Evolutionary conservation across 2,888 invertebrate genomes (phyloP).

Genomic region (Hetaerina titia): DNA sequence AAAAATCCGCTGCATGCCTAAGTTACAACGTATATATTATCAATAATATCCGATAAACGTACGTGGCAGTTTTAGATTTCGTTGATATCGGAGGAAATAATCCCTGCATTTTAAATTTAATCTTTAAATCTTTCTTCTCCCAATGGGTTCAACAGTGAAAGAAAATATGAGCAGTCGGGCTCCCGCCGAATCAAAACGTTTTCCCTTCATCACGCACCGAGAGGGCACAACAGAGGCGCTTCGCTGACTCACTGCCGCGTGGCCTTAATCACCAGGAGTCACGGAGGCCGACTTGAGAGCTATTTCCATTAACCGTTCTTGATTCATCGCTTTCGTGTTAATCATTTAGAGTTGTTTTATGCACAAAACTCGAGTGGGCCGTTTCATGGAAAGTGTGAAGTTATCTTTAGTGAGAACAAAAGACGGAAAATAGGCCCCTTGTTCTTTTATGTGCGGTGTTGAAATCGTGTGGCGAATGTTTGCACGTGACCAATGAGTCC

Average conservation of each 20-base stretch:
- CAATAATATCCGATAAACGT: too few relatives aligned
- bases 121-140: too few relatives aligned
- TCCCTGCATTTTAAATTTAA: too few relatives aligned
- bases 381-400: not conserved
- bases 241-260: not conserved
- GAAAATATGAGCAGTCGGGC: not conserved
- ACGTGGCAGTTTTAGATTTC: too few relatives aligned
- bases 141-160: too few relatives aligned
- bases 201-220: not conserved
- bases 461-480: not conserved
- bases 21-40: too few relatives aligned
- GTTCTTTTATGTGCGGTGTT: not conserved
- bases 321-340: not conserved
- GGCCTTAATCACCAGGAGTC: not conserved
- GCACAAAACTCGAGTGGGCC: not conserved
- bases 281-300: not conserved
- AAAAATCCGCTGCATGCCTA: too few relatives aligned
- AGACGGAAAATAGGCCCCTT: not conserved
- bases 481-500: too few relatives aligned
- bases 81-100: too few relatives aligned
- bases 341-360: not conserved
- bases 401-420: not conserved
- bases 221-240: not conserved
- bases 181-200: not conserved
- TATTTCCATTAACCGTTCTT: not conserved